These are phyloP conservation scores for Lerema accius DNA, from an alignment of 1,140 invertebrate genomes.

Conservation along the genomic window DNA sequence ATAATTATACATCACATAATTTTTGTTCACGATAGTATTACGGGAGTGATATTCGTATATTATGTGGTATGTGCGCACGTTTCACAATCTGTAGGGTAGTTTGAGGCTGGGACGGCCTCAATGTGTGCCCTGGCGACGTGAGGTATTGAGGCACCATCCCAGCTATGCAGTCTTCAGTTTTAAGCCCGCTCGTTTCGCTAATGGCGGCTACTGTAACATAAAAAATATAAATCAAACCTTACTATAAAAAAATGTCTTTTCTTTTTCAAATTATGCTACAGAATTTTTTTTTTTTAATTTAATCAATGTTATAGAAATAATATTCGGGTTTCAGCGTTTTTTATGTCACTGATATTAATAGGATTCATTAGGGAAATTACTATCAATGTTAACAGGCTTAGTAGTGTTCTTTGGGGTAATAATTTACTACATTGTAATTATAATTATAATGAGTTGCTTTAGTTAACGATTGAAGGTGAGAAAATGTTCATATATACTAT, in stretches of 20 bases:
- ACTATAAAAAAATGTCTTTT: too few species aligned
- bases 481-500: background rate
- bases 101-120: conserved; percentile 42
- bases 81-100: conserved; percentile 53
- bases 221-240: too few species aligned
- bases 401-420: too few species aligned
- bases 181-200: conserved; percentile 62
- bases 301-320: too few species aligned
- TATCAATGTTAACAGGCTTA: too few species aligned
- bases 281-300: too few species aligned
- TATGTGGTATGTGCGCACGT: conserved; percentile 47
- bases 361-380: too few species aligned
- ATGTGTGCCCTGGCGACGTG: conserved; percentile 31
- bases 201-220: conserved; percentile 74
- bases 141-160: conserved; percentile 45
- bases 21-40: conserved; percentile 8
- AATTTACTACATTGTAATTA: too few species aligned
- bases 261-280: too few species aligned
- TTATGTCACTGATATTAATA: background rate
- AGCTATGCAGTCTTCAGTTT: conserved; percentile 73
- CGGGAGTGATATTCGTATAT: conserved; percentile 46
- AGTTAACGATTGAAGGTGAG: background rate
- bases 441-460: background rate
- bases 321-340: background rate
- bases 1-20: background rate